These are phyloP conservation scores for Cabera pusaria DNA, from an alignment of 2,888 invertebrate genomes.

Conservation along the genomic window DNA sequence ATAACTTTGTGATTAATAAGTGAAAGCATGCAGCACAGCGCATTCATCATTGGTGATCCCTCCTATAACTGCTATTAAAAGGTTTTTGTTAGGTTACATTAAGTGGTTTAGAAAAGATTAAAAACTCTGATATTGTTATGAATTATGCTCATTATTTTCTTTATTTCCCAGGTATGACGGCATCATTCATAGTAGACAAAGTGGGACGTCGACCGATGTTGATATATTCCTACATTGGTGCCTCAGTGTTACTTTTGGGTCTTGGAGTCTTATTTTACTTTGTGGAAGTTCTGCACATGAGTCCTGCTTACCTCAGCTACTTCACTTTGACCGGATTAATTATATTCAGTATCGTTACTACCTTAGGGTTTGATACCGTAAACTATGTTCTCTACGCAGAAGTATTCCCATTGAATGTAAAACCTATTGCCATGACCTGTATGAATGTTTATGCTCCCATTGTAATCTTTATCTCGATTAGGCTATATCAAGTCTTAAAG, in stretches of 20 bases:
- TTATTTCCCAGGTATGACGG: slow-evolving; percentile 53
- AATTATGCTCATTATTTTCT: neutral
- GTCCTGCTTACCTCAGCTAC: slow-evolving; percentile 46
- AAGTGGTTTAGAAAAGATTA: too few species aligned
- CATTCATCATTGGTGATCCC: too few species aligned
- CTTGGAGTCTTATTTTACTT: slow-evolving; percentile 62
- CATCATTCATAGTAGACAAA: slow-evolving; percentile 53
- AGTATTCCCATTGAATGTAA: slow-evolving; percentile 81
- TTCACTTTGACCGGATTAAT: slow-evolving; percentile 67
- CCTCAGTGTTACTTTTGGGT: slow-evolving; percentile 40
- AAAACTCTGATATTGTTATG: slow-evolving; percentile 10
- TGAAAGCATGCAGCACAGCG: too few species aligned
- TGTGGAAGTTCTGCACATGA: slow-evolving; percentile 43
- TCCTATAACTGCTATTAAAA: too few species aligned
- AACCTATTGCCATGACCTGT: slow-evolving; percentile 75
- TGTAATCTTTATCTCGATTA: slow-evolving; percentile 70
- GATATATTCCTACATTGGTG: slow-evolving; percentile 58
- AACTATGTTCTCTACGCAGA: slow-evolving; percentile 77
- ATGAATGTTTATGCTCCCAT: slow-evolving; percentile 64
- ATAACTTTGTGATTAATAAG: too few species aligned
- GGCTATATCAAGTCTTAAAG: slow-evolving; percentile 72
- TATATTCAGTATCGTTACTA: slow-evolving; percentile 46
- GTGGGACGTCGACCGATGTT: slow-evolving; percentile 73
- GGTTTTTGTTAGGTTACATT: too few species aligned
- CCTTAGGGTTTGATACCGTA: slow-evolving; percentile 72